phyloP scores from a whole-genome alignment of 2,888 invertebrate species.

The Phengaris arion region DNA sequence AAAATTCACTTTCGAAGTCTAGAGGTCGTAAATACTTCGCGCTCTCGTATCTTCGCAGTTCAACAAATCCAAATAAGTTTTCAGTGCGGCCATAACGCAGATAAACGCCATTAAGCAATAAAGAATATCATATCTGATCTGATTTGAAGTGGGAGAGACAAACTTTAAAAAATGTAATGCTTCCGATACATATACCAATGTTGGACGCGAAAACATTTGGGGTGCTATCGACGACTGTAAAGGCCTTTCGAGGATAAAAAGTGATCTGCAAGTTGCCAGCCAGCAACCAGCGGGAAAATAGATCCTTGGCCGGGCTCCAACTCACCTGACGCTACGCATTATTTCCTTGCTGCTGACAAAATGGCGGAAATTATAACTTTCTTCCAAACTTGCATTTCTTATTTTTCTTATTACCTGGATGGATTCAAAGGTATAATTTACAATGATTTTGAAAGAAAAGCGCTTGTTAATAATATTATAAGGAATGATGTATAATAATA shows the following conservation, averaged over 20 bases:
- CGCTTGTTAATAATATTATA: not conserved
- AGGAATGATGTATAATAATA: too few species aligned
- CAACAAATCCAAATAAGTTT: conserved; percentile 29
- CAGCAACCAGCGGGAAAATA: conserved; percentile 69
- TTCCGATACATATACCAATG: conserved; percentile 78
- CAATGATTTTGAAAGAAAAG: not conserved
- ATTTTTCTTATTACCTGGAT: not conserved
- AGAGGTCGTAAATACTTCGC: conserved; percentile 20
- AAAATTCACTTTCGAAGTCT: conserved; percentile 18
- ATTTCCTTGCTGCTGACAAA: conserved; percentile 14
- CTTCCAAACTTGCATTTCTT: not conserved
- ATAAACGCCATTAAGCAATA: conserved; percentile 42
- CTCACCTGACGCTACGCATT: conserved; percentile 64
- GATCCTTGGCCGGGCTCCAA: conserved; percentile 74
- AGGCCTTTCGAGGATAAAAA: conserved; percentile 79
- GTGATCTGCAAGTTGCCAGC: conserved; percentile 77
- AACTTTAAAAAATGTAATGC: conserved; percentile 74
- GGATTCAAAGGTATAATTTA: not conserved
- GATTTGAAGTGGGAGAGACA: conserved; percentile 50
- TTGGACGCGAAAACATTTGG: conserved; percentile 69
- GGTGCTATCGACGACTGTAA: conserved; percentile 74
- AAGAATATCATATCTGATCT: conserved; percentile 41
- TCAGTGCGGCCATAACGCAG: conserved; percentile 32
- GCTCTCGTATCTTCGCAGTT: conserved; percentile 23
- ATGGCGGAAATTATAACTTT: conserved; percentile 17